Base-by-base conservation (phyloP, 2,113 vertebrate genomes). In the Channa argus region DNA sequence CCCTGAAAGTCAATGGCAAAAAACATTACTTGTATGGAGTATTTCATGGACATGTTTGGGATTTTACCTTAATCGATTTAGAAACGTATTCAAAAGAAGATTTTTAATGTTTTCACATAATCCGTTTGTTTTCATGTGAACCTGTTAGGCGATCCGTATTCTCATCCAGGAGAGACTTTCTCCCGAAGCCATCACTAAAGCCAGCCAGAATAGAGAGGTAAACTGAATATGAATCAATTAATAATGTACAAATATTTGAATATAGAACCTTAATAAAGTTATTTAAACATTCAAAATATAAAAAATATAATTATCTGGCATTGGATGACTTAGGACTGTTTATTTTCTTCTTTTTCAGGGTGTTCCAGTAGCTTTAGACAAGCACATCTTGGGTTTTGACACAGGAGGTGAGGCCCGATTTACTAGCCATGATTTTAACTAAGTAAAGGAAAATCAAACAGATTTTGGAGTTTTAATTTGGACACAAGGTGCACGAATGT, bases 381-480 rank as follows among this genome's bases (percentile, higher is more conserved):
- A 98, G 81, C 97, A 99, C 85, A 90, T 95, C 60, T 93, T 99
- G 76, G 98, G 98, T 53, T 99, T 99, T 87, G 98, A 99, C 90
- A 99, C 98, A 0, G 98, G 98, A 93, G 98, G 98, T 98, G 92
- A 95, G 96, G 74, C 11, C n/a, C 15, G 34, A 9, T 53, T 61
- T 55, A 24, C 1, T 24, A 24, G 24, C 24, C 24, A 24, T 24
- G 24, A 24, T 24, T 24, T 24, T 24, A 24, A 24, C 24, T 1
- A 24, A 24, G 24, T 24, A 24, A 24, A 24, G 24, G 24, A 24
- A 24, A 24, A 24, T 24, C 24, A 24, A 24, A 24, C 24, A 24
- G 24, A 24, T 24, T 24, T 24, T 24, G 24, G 24, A 24, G 24
- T 24, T 24, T 24, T 24, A 1, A 24, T 24, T 24, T 24, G 24